Evolutionary conservation across 2,888 invertebrate genomes (phyloP).

Genomic region (Melitaea athalia): DNA sequence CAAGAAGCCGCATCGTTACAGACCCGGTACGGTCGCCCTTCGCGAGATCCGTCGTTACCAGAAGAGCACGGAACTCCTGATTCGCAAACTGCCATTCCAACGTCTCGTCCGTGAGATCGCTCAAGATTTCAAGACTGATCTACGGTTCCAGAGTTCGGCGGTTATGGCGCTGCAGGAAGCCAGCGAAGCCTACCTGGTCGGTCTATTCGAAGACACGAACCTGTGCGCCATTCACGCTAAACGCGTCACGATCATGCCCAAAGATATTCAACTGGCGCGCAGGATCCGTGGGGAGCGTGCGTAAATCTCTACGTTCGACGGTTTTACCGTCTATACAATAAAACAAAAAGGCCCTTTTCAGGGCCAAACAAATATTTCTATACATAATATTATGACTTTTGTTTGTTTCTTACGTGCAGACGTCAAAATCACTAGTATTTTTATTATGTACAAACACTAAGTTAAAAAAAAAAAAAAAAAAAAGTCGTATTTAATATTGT

Average conservation of each 20-base stretch:
- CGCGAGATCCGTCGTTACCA: constrained; percentile 98
- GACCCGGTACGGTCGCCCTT: constrained; percentile 97
- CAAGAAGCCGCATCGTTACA: constrained; percentile 78
- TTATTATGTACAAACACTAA: no score
- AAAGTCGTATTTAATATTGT: no score
- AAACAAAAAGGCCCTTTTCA: no score
- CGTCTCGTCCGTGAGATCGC: constrained; percentile 98
- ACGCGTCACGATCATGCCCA: constrained; percentile 98
- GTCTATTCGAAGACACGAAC: constrained; percentile 98
- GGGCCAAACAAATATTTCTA: no score
- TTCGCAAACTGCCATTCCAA: constrained; percentile 97
- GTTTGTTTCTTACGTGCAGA: no score
- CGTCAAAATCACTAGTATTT: no score
- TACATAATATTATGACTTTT: no score
- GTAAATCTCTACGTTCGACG: constrained; percentile 75
- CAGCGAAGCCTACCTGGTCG: constrained; percentile 94
- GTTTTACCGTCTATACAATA: no score
- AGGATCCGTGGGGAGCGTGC: constrained; percentile 98
- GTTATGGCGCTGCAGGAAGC: constrained; percentile 96
- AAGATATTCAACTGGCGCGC: constrained; percentile 97
- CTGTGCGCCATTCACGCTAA: constrained; percentile 98
- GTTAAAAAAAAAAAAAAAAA: no score
- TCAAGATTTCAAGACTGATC: constrained; percentile 97
- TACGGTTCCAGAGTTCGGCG: constrained; percentile 97
- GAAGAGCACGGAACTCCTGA: constrained; percentile 96